phyloP scores from a whole-genome alignment of 2,113 vertebrate species.

The Illadopsis cleaveri region DNA sequence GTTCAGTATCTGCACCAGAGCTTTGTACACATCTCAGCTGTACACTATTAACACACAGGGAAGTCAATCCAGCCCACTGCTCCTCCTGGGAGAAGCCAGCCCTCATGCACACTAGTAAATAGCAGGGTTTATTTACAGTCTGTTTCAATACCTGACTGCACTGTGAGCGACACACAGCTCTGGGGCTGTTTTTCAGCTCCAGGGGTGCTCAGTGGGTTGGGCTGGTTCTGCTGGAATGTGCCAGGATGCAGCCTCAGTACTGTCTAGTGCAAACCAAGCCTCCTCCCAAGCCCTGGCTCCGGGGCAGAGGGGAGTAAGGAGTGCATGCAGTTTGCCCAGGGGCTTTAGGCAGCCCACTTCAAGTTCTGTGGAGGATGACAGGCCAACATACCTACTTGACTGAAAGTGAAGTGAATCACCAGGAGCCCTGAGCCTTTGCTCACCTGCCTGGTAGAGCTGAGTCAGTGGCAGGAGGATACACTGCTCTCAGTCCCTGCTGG shows the following conservation, averaged over 20 bases:
- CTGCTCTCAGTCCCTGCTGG: too few species aligned
- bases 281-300: background rate
- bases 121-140: slow-evolving; percentile 16
- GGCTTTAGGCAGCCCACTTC: background rate
- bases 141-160: background rate
- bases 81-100: slow-evolving; percentile 18
- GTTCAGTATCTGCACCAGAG: slow-evolving; percentile 13
- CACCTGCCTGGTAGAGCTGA: background rate
- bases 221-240: background rate
- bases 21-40: slow-evolving; percentile 38
- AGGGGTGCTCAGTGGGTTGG: background rate
- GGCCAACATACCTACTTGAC: background rate
- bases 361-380: background rate
- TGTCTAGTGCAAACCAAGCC: background rate
- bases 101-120: background rate
- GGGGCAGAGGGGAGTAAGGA: background rate
- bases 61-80: background rate
- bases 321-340: background rate
- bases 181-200: background rate
- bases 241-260: background rate
- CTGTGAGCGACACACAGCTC: background rate
- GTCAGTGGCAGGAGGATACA: background rate
- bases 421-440: background rate
- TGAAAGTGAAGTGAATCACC: background rate
- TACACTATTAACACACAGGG: slow-evolving; percentile 36